phyloP scores from a whole-genome alignment of 2,888 invertebrate species.

The Rhagonycha lutea region DNA sequence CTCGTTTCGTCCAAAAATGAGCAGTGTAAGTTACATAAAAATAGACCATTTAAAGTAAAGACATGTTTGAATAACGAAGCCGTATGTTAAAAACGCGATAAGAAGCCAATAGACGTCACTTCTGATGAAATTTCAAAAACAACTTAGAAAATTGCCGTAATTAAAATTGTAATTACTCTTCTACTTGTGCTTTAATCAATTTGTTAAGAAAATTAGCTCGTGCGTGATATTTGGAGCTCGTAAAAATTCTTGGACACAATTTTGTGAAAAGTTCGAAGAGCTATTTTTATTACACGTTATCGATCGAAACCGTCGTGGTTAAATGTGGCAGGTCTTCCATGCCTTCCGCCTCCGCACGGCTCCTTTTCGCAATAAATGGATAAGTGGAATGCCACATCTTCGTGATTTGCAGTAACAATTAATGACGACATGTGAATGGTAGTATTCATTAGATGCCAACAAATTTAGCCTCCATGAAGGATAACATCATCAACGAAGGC shows the following conservation, averaged over 20 bases:
- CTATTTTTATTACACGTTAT: constrained; percentile 15
- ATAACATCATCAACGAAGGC: constrained; percentile 9
- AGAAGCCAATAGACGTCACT: constrained; percentile 1
- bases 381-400: background rate
- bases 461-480: constrained; percentile 13
- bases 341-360: constrained; percentile 11
- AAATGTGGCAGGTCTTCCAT: constrained; percentile 9
- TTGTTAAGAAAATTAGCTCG: background rate
- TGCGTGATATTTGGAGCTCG: background rate
- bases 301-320: constrained; percentile 13
- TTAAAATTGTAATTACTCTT: constrained; percentile 1
- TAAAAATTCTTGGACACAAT: background rate
- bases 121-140: background rate
- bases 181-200: background rate
- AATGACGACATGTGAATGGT: constrained; percentile 7
- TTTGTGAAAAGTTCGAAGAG: constrained; percentile 2
- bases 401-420: constrained; percentile 2
- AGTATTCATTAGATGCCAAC: constrained; percentile 9
- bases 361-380: background rate
- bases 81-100: background rate
- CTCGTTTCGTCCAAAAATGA: background rate
- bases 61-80: background rate
- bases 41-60: background rate
- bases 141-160: background rate
- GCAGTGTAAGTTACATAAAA: background rate